Conservation (phyloP, 2,113 vertebrate genomes). For the Apistogramma diplotaenia region DNA sequence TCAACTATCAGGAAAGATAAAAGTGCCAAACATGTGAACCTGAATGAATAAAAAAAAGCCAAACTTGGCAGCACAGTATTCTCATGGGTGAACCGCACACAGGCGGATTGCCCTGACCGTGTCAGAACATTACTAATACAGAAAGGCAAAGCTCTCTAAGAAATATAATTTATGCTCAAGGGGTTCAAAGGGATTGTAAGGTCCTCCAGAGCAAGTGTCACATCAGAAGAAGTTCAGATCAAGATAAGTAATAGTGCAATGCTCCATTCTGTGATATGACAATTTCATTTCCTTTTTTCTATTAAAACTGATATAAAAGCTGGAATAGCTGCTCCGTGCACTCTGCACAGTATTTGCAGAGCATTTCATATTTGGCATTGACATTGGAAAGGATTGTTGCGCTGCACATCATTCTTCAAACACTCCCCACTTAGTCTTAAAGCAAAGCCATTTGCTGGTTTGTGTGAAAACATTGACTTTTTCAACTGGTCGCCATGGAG, state of each 20-base stretch:
- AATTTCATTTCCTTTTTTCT: not conserved
- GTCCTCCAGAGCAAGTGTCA: not conserved
- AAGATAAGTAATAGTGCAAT: not conserved
- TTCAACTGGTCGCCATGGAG: not conserved
- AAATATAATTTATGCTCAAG: not conserved
- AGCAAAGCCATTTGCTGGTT: not conserved
- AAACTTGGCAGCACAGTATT: not conserved
- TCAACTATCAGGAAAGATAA: not conserved
- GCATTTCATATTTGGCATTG: not conserved
- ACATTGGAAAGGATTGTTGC: not conserved
- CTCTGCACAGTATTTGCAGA: fast-evolving
- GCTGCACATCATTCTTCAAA: not conserved
- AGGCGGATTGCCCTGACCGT: not conserved
- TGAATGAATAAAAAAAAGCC: not conserved
- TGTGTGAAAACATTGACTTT: not conserved
- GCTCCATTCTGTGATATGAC: not conserved
- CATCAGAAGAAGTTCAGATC: not conserved
- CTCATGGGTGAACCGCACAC: not conserved
- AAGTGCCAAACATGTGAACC: not conserved
- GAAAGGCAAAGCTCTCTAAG: not conserved
- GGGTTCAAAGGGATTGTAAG: not conserved
- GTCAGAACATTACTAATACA: not conserved
- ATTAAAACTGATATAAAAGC: not conserved
- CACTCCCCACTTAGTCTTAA: not conserved
- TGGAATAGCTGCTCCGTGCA: not conserved